These are phyloP conservation scores for Phyllostomus hastatus DNA, from an alignment of 2,113 vertebrate genomes.

Conservation along the genomic window DNA sequence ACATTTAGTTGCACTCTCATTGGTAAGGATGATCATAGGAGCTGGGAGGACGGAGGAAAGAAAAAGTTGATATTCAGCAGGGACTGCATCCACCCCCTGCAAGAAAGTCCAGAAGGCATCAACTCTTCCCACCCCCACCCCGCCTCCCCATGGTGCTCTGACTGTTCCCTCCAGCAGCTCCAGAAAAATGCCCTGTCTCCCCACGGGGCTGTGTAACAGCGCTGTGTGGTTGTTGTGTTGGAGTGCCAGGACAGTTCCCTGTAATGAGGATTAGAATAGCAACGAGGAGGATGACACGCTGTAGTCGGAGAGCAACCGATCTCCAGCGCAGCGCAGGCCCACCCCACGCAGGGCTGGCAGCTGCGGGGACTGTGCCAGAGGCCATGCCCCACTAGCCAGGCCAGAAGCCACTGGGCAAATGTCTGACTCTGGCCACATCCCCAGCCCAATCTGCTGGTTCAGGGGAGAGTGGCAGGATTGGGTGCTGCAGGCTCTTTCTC, in stretches of 20 bases:
- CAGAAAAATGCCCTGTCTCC: slow-evolving; percentile 56
- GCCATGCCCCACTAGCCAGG: background rate
- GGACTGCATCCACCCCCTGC: background rate
- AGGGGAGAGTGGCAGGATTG: background rate
- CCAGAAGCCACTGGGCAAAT: background rate
- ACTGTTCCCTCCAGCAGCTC: slow-evolving; percentile 49
- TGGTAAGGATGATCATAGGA: background rate
- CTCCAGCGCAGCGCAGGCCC: background rate
- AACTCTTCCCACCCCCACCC: background rate
- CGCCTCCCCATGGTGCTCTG: background rate
- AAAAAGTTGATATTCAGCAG: slow-evolving; percentile 33
- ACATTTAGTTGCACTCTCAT: background rate
- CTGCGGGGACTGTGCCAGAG: background rate
- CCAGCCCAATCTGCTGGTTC: background rate
- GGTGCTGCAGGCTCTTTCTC: background rate
- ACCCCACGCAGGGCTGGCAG: background rate
- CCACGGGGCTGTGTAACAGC: background rate
- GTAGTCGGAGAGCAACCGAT: slow-evolving; percentile 9
- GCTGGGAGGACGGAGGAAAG: background rate
- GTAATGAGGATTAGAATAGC: slow-evolving; percentile 76
- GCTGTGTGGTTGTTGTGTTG: slow-evolving; percentile 44
- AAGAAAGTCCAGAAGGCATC: slow-evolving; percentile 27
- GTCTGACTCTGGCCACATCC: rapidly evolving
- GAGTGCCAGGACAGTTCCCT: slow-evolving; percentile 53
- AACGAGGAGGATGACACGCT: slow-evolving; percentile 56